Percentiles rank a stretch among this genome's conserved stretches.
These are phyloP conservation scores for Ophonus ardosiacus DNA, from an alignment of 2,888 invertebrate genomes.

Conservation along the genomic window DNA sequence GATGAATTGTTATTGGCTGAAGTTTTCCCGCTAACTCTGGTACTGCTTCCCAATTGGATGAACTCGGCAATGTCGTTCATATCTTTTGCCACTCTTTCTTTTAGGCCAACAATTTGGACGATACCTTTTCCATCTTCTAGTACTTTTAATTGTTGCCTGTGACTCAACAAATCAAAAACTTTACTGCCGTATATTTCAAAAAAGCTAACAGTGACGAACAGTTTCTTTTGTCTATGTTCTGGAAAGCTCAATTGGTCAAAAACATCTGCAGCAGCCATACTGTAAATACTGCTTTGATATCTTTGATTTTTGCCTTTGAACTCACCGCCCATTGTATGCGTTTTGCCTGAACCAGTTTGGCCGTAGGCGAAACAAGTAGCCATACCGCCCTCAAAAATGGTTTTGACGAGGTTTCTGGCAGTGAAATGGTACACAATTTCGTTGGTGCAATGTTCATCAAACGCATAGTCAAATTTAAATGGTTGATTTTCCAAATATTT, in stretches of 20 bases:
- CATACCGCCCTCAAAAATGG: constrained; percentile 99
- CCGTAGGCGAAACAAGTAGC: constrained; percentile 99
- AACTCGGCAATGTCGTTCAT: constrained; percentile 96
- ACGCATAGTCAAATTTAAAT: constrained; percentile 99
- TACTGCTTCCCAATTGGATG: constrained; percentile 92
- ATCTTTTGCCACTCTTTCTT: constrained; percentile 86
- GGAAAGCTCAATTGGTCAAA: constrained; percentile 86
- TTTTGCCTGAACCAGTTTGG: constrained; percentile 98
- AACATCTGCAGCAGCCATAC: constrained; percentile 96
- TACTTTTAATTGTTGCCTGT: constrained; percentile 95
- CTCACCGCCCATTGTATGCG: constrained; percentile 99
- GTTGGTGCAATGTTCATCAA: constrained; percentile 96
- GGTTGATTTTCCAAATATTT: constrained; percentile 98
- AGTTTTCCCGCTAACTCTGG: constrained; percentile 96
- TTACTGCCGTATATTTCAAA: constrained; percentile 99
- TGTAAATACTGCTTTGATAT: constrained; percentile 98
- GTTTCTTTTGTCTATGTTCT: constrained; percentile 89
- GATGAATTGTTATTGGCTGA: constrained; percentile 99
- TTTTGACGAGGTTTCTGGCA: constrained; percentile 98
- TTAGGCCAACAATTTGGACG: constrained; percentile 97
- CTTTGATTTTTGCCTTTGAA: constrained; percentile 96
- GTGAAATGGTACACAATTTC: constrained; percentile 99
- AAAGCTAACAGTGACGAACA: constrained; percentile 95
- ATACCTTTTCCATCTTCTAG: constrained; percentile 98
- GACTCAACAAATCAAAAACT: constrained; percentile 91